Evolutionary conservation across 2,113 vertebrate genomes (phyloP), one percentile per base, ranked within the genome.

Genomic region (Ailuropoda melanoleuca): DNA sequence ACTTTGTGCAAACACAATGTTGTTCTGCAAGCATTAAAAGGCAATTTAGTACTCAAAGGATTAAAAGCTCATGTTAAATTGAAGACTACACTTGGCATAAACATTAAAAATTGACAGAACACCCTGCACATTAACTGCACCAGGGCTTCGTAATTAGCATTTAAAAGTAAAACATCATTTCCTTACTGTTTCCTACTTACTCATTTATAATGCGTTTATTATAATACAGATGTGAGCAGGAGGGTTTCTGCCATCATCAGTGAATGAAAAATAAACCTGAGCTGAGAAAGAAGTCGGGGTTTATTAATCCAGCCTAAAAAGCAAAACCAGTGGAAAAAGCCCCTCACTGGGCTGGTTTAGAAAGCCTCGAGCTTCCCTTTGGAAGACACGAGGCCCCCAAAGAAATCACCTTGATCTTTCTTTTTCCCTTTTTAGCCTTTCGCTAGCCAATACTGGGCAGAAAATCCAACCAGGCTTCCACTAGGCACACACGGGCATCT

Each of bases 21-120:
- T 99, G 98, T 99, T 99, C 99, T 98, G 98, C 98, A 98, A 99
- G 99, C 99, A 99, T 99, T 99, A 99, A 99, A 99, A 99, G 99
- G 99, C 99, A 99, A 99, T 99, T 99, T 99, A 99, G 99, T 99
- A 99, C 99, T 99, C 99, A 98, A 99, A 99, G 99, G 99, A 99
- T 99, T 99, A 99, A 99, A 99, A 99, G 99, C 99, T 99, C 99
- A 99, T 99, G 99, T 99, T 99, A 99, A 99, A 99, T 99, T 99
- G 99, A 99, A 99, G 99, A 99, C 99, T 99, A 99, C 99, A 99
- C 99, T 99, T 99, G 99, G 99, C 99, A 99, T 99, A 99, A 99
- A 99, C 99, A 99, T 99, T 99, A 99, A 99, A 99, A 99, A 99
- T 99, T 99, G 99, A 99, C 99, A 99, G 99, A 99, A 99, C 99